Evolutionary conservation across 2,113 vertebrate genomes (phyloP), one percentile per base, ranked within the genome.

Genomic region (Poeciliopsis prolifica): DNA sequence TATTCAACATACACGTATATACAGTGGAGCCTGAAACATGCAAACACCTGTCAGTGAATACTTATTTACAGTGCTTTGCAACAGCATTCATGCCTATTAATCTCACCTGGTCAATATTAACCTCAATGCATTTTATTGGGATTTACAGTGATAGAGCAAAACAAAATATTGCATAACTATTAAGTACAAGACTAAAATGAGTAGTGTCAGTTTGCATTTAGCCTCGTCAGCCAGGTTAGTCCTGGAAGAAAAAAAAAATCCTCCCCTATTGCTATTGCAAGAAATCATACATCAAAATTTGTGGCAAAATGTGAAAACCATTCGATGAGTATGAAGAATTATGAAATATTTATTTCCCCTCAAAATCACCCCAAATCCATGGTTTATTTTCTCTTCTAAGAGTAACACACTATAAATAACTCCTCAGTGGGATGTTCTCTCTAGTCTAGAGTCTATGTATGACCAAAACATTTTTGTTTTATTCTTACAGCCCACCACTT

Each of bases 1-100:
- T 83, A 90, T 99, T 99, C 86, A 99, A 85, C 98, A 99, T 98
- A 89, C 98, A 99, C 54, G 97, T 98, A 78, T 99, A 99, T 33
- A 98, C 94, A 0, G 97, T 99, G 1, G 95, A 94, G 42, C 98
- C 98, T 99, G 84, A 1, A 84, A 80, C 29, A 65, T 65, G 65
- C 70, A 73, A 24, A 78, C 5, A 58, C 35, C 35, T 37, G 10
- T 37, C 35, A 37, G 35, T 37, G 35, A 37, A 37, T 37, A 37
- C 10, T 3, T 12, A 44, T 17, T 10, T 58, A 58, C 22, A 58
- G 51, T 11, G 24, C 51, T 7, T 24, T n/a, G 22, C 51, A 58
- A n/a, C 22, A 58, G 22, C 10, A 11, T 58, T n/a, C 8, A 24
- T n/a, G 7, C 19, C 24, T 58, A 22, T 24, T 58, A 9, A n/a